Base-by-base conservation (phyloP, 2,797 vertebrate genomes). In the Dryobates pubescens region DNA sequence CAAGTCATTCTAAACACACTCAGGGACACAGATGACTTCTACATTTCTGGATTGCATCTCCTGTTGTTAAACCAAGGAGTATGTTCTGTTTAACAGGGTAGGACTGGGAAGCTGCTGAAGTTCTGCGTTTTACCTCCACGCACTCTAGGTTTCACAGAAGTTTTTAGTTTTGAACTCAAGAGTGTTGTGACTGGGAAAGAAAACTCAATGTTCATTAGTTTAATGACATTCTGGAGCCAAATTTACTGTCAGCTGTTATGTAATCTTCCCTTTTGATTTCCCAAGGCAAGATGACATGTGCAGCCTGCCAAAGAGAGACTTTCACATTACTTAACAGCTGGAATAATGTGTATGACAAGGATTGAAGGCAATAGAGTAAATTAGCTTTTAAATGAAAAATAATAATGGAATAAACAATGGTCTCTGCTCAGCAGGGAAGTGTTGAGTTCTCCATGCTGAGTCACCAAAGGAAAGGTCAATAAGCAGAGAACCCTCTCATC, bases 211-310 rank as follows among this genome's bases (percentile, higher is more conserved):
- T 86, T 96, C 93, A 96, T 96, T 95, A 96, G 80, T 94, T 94
- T 96, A 96, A 96, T 96, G 95, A 94, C 88, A 81, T 95, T 95
- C 83, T 93, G 85, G 80, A 96, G 96, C 96, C 96, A 96, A 96
- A 95, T 89, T 74, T 88, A 82, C 94, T 93, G 94, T 93, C 93
- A 92, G 94, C 80, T 83, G 71, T 96, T 96, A 96, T 72, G 89
- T 91, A 96, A 96, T 93, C 77, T 83, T 88, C 77, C 89, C 68
- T 86, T 94, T 95, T 95, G 92, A 96, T 96, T 95, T 96, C 92
- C 87, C 89, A 89, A 93, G 80, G 93, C 95, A 94, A 95, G 89
- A 95, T 27, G 92, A 95, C 90, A 95, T 92, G 93, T 91, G 89
- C 88, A 94, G 85, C 62, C 92, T 96, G 96, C 90, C 91, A 91